Conservation (phyloP, 2,888 invertebrate genomes). For the Vanessa cardui region DNA sequence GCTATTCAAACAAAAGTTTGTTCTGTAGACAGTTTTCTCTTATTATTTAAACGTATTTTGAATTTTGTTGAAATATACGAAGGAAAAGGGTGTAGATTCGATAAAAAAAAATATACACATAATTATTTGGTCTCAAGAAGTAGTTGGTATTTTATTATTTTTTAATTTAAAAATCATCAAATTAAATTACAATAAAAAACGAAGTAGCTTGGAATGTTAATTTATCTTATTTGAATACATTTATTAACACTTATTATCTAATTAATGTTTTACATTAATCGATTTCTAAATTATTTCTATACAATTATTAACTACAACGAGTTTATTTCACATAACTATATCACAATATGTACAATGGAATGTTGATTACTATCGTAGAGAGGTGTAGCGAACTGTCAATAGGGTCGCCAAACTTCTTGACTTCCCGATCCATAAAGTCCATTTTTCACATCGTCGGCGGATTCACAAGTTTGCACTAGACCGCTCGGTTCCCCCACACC, state of each 20-base stretch:
- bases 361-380: constrained; percentile 49
- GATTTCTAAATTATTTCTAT: constrained; percentile 48
- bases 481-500: constrained; percentile 75
- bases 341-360: constrained; percentile 79
- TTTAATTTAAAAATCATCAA: constrained; percentile 3
- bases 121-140: constrained; percentile 4
- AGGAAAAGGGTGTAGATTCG: background rate
- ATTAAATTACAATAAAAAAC: constrained; percentile 38
- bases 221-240: constrained; percentile 55
- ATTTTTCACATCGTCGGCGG: constrained; percentile 80
- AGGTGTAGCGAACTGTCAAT: constrained; percentile 76
- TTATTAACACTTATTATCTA: constrained; percentile 70
- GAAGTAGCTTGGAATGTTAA: constrained; percentile 43
- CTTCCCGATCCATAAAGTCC: constrained; percentile 65
- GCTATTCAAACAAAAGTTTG: no score
- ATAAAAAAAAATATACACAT: background rate
- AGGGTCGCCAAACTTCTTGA: constrained; percentile 89
- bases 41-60: no score
- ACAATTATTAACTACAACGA: constrained; percentile 46
- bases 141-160: constrained; percentile 6
- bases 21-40: no score
- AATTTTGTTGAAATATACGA: no score
- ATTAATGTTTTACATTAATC: constrained; percentile 81
- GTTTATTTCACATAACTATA: constrained; percentile 56
- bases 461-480: constrained; percentile 78